phyloP scores from a whole-genome alignment of 2,888 invertebrate genomes.

The Galerucella nymphaeae region DNA sequence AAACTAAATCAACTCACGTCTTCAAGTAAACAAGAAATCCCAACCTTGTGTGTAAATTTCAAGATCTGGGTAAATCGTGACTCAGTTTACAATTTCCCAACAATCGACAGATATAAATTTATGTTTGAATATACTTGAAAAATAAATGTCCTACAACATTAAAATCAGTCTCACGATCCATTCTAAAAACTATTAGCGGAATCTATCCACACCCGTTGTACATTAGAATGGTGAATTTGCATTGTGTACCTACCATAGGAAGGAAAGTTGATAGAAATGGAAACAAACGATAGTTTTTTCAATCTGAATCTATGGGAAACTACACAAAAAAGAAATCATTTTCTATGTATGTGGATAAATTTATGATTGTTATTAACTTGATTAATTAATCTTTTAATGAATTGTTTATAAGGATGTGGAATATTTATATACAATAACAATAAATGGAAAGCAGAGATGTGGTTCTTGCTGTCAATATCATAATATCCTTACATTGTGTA shows the following conservation, averaged over 20 bases:
- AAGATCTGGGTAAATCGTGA: constrained; percentile 19
- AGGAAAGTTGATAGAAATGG: constrained; percentile 8
- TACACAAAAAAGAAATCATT: neutral
- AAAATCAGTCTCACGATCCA: neutral
- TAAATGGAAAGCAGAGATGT: too few relatives aligned
- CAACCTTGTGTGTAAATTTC: constrained; percentile 11
- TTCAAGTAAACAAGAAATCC: constrained; percentile 2
- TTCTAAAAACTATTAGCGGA: neutral
- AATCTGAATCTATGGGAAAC: constrained; percentile 2
- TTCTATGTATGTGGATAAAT: neutral
- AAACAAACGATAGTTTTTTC: constrained; percentile 5
- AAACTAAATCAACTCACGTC: neutral
- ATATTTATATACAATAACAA: too few relatives aligned
- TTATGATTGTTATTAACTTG: neutral
- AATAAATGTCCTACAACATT: neutral
- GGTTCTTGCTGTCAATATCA: too few relatives aligned
- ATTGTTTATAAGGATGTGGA: neutral
- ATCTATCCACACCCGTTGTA: neutral
- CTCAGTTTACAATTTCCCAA: constrained; percentile 14
- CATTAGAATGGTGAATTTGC: neutral
- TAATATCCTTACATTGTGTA: too few relatives aligned
- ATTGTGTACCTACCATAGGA: too few relatives aligned
- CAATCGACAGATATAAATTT: constrained; percentile 8
- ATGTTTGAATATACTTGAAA: neutral
- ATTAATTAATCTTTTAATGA: neutral